Conservation (phyloP, 2,797 vertebrate genomes). For the Rhinoraja longicauda region DNA sequence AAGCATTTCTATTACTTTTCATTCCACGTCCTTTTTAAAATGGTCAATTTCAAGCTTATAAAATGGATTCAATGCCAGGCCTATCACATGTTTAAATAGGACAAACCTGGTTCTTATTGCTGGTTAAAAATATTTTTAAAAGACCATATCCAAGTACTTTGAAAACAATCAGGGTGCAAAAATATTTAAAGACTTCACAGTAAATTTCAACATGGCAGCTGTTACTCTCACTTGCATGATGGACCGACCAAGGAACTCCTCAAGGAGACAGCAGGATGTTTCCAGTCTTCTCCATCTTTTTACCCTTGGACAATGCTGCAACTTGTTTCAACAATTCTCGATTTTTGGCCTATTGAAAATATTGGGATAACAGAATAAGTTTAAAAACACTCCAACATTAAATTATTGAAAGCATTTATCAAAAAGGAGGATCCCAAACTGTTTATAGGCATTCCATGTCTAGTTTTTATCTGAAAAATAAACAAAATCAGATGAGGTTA, state of each 20-base stretch:
- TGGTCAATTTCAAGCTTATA: neutral
- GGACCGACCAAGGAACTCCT: conserved; percentile 50
- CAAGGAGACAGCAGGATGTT: conserved; percentile 83
- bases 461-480: neutral
- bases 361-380: conserved; percentile 48
- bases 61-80: neutral
- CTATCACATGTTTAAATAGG: neutral
- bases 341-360: conserved; percentile 78
- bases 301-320: conserved; percentile 93
- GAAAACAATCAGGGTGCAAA: conserved; percentile 23
- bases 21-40: neutral
- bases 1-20: neutral
- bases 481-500: neutral
- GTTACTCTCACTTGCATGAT: conserved; percentile 47
- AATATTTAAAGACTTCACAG: conserved; percentile 66
- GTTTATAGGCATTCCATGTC: neutral
- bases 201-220: conserved; percentile 58
- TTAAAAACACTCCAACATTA: conserved; percentile 39
- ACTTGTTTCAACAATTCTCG: conserved; percentile 97
- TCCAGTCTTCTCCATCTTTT: conserved; percentile 95
- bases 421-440: neutral
- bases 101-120: conserved; percentile 25
- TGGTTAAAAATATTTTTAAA: conserved; percentile 28
- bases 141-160: neutral
- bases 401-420: neutral